Evolutionary conservation across 2,113 vertebrate genomes (phyloP).

Genomic region (Callionymus lyra): DNA sequence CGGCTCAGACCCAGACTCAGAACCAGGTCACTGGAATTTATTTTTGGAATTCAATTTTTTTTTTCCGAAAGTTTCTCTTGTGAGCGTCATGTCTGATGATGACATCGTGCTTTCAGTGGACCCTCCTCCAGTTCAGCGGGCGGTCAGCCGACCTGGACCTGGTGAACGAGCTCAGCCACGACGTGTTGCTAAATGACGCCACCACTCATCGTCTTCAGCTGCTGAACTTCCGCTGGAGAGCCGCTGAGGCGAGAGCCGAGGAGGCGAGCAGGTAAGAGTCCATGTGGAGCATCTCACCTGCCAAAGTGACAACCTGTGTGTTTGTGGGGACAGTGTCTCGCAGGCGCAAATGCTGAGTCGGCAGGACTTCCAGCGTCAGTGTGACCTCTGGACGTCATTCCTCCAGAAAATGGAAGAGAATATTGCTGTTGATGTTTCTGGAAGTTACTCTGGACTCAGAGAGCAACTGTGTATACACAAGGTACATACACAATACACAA

Average conservation of each 20-base stretch:
- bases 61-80: background rate
- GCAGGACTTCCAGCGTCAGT: constrained; percentile 76
- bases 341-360: constrained; percentile 63
- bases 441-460: constrained; percentile 63
- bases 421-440: constrained; percentile 62
- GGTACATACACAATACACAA: constrained; percentile 62
- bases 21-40: background rate
- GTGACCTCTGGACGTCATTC: constrained; percentile 78
- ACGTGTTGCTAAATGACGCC: constrained; percentile 66
- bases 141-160: constrained; percentile 73
- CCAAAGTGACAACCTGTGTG: no score
- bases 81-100: background rate
- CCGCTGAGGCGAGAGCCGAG: constrained; percentile 59
- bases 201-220: constrained; percentile 65
- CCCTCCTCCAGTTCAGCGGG: constrained; percentile 65
- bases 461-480: constrained; percentile 78
- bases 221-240: constrained; percentile 73
- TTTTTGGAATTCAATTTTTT: background rate
- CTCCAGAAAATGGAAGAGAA: constrained; percentile 76
- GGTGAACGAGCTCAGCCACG: constrained; percentile 78
- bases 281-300: background rate
- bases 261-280: constrained; percentile 75
- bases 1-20: background rate
- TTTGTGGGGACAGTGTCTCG: constrained; percentile 62
- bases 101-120: constrained; percentile 53